These are phyloP conservation scores for Drosophila persimilis DNA, from an alignment of 1,140 invertebrate genomes.

Conservation along the genomic window DNA sequence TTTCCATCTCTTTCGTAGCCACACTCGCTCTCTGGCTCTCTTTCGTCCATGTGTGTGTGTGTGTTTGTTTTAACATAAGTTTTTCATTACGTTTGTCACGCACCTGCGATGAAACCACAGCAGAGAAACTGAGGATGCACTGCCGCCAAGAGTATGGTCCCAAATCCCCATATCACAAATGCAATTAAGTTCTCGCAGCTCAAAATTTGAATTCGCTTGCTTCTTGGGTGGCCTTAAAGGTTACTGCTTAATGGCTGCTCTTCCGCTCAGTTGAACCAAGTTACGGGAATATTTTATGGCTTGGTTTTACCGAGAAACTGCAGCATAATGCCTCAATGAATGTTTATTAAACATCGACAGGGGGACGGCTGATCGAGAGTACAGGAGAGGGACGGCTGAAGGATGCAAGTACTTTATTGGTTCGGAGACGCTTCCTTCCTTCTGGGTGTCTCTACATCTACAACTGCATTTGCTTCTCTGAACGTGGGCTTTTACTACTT, in stretches of 20 bases:
- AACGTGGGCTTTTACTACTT: too few relatives aligned
- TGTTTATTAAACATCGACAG: too few relatives aligned
- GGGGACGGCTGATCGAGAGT: too few relatives aligned
- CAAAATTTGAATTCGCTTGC: slow-evolving; percentile 25
- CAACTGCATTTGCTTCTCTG: too few relatives aligned
- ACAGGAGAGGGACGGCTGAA: too few relatives aligned
- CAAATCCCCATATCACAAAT: slow-evolving; percentile 27
- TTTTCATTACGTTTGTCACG: slow-evolving; percentile 70
- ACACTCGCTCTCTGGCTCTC: neutral
- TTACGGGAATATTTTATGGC: neutral
- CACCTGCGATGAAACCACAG: slow-evolving; percentile 28
- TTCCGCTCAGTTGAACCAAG: neutral
- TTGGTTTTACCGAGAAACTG: neutral
- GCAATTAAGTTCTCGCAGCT: slow-evolving; percentile 35
- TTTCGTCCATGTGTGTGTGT: neutral
- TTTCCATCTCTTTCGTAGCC: slow-evolving; percentile 7
- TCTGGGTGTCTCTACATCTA: too few relatives aligned
- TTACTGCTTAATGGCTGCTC: slow-evolving; percentile 22
- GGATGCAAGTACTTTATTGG: too few relatives aligned
- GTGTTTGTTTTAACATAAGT: slow-evolving; percentile 64
- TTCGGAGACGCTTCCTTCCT: too few relatives aligned
- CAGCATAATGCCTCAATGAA: too few relatives aligned
- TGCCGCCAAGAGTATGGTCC: slow-evolving; percentile 6
- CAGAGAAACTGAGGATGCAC: neutral
- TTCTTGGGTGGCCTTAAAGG: slow-evolving; percentile 32